Base-by-base conservation (phyloP, 2,888 invertebrate species). In the Troglohyphantes excavatus region DNA sequence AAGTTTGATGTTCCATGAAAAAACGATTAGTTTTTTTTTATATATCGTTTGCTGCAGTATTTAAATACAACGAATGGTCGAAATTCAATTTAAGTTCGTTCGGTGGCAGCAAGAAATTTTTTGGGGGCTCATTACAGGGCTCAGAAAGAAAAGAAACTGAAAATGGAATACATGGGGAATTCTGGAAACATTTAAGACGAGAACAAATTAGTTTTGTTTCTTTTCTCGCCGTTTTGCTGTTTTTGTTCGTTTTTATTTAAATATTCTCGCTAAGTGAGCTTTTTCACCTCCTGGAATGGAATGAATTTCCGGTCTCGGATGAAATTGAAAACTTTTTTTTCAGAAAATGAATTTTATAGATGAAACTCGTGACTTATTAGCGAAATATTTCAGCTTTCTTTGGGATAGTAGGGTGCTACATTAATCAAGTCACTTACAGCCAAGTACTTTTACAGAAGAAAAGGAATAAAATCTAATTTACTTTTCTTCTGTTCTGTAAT, bases 141-240 rank as follows among this genome's bases (percentile, higher is more conserved):
- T n/a, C 13, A 0, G n/a, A 63, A 81, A 68, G 79, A 81, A 67
- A 68, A 19, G 29, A 81, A 73, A 72, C 59, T 70, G 59, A 81
- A 39, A 65, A 27, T 23, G 23, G 61, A 82, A 82, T 39, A 59
- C 59, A 29, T 39, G 26, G 53, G 59, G 53, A 83, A 65, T 63
- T 73, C 72, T 73, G 73, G 65, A 83, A 73, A 75, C 83, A 65
- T 63, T 83, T 73, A 70, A 83, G 73, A 83, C 43, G 73, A 63
- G 63, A 83, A 83, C 83, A 83, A 83, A 83, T 83, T 83, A 83
- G 83, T 81, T 81, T 81, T 81, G 83, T 73, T 83, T 83, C 72
- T 46, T 72, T 81, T 81, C 21, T 11, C 23, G 29, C 19, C 17
- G 23, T 70, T 43, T 61, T 65, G 61, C 21, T 65, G 33, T 53